Evolutionary conservation across 2,888 invertebrate species (phyloP).

Genomic region (Eudemis profundana): DNA sequence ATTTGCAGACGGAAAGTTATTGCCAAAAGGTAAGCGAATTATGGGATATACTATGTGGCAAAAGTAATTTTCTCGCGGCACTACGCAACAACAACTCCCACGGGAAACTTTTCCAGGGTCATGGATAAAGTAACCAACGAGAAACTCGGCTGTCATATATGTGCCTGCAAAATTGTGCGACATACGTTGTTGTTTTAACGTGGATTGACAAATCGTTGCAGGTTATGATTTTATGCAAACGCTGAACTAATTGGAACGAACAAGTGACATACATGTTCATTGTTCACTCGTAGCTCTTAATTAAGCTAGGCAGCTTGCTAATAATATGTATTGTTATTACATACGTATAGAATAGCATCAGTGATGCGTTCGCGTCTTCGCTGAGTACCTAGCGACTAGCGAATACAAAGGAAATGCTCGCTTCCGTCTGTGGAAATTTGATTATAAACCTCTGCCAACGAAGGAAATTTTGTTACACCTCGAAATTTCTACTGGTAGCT

Average conservation of each 20-base stretch:
- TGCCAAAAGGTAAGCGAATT: conserved; percentile 36
- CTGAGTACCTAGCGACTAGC: too few relatives aligned
- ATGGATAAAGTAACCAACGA: conserved; percentile 40
- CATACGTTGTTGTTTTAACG: neutral
- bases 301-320: conserved; percentile 10
- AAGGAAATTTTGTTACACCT: conserved; percentile 14
- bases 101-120: conserved; percentile 36
- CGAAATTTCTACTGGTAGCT: conserved; percentile 3
- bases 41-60: conserved; percentile 34
- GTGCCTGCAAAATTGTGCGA: conserved; percentile 18
- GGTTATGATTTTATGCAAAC: neutral
- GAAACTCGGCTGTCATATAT: conserved; percentile 34
- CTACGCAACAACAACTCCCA: conserved; percentile 34
- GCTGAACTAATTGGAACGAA: conserved; percentile 9
- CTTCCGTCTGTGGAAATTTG: conserved; percentile 23
- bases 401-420: conserved; percentile 21
- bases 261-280: conserved; percentile 8
- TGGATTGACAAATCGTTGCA: conserved; percentile 6
- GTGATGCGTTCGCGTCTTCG: conserved; percentile 13
- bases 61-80: conserved; percentile 39
- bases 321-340: neutral
- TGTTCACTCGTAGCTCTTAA: conserved; percentile 9
- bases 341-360: conserved; percentile 7
- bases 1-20: conserved; percentile 22
- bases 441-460: conserved; percentile 14